phyloP scores from a whole-genome alignment of 2,888 invertebrate species.

The Diaphora mendica region DNA sequence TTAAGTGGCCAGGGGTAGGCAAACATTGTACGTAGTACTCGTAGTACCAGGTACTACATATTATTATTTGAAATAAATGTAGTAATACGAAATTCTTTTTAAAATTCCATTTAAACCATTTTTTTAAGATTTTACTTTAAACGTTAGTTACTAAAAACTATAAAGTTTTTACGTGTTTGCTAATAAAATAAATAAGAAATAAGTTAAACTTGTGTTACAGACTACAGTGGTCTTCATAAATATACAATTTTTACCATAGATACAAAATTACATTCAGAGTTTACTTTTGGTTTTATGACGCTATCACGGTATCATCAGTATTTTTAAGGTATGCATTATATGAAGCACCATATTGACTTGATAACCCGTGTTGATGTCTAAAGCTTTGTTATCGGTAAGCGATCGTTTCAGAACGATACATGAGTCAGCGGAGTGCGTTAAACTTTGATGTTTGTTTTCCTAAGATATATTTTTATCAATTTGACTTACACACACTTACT shows the following conservation, averaged over 20 bases:
- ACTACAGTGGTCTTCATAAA: not conserved
- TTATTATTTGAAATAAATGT: not conserved
- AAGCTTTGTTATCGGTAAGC: constrained; percentile 40
- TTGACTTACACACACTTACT: too few species aligned
- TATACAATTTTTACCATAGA: not conserved
- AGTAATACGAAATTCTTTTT: not conserved
- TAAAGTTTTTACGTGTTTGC: not conserved
- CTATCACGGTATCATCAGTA: not conserved
- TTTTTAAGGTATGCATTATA: not conserved
- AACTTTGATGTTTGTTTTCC: constrained; percentile 34
- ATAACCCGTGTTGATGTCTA: constrained; percentile 17
- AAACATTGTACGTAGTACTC: not conserved
- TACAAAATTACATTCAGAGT: not conserved
- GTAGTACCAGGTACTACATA: not conserved
- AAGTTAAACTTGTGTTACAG: not conserved
- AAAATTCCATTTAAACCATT: not conserved
- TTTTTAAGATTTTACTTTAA: not conserved
- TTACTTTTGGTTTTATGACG: not conserved
- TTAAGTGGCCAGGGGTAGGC: not conserved
- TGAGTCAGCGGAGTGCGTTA: constrained; percentile 47
- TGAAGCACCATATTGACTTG: not conserved
- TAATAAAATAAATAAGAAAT: not conserved
- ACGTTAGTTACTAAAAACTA: not conserved
- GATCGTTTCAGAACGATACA: constrained; percentile 48
- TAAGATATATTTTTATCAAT: not conserved